Percentiles rank a stretch among this genome's conserved stretches.
Conservation (phyloP, 1,140 invertebrate species). For the Cherax destructor region DNA sequence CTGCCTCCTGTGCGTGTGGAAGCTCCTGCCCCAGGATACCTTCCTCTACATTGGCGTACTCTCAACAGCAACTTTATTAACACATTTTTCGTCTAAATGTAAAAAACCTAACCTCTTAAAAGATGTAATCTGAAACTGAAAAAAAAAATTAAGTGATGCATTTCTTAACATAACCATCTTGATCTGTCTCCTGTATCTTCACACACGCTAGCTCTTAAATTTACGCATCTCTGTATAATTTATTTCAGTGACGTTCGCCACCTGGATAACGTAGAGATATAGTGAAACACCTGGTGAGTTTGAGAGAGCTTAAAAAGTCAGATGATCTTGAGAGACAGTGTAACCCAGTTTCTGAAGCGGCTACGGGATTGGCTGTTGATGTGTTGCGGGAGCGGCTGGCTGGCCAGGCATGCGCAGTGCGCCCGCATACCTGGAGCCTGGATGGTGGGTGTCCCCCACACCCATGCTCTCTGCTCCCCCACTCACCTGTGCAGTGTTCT, state of each 20-base stretch:
- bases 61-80: too few species aligned
- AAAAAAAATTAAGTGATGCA: too few species aligned
- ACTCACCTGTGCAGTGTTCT: slow-evolving; percentile 53
- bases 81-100: too few species aligned
- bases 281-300: slow-evolving; percentile 7
- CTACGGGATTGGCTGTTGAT: slow-evolving; percentile 26
- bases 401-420: slow-evolving; percentile 55
- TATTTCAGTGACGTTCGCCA: neutral
- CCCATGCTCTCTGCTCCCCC: slow-evolving; percentile 31
- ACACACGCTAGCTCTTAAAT: neutral
- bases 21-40: too few species aligned
- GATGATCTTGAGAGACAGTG: slow-evolving; percentile 33
- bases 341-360: slow-evolving; percentile 37
- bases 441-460: neutral
- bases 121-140: too few species aligned
- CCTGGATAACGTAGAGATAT: neutral
- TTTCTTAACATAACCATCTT: too few species aligned
- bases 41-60: too few species aligned
- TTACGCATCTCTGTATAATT: neutral
- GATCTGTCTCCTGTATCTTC: too few species aligned
- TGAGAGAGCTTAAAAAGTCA: slow-evolving; percentile 2
- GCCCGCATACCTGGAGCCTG: slow-evolving; percentile 38
- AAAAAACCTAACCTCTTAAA: too few species aligned
- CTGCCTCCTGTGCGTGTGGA: neutral
- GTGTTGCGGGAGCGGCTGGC: slow-evolving; percentile 57